phyloP scores from a whole-genome alignment of 2,113 vertebrate genomes.

The Phasianus colchicus region DNA sequence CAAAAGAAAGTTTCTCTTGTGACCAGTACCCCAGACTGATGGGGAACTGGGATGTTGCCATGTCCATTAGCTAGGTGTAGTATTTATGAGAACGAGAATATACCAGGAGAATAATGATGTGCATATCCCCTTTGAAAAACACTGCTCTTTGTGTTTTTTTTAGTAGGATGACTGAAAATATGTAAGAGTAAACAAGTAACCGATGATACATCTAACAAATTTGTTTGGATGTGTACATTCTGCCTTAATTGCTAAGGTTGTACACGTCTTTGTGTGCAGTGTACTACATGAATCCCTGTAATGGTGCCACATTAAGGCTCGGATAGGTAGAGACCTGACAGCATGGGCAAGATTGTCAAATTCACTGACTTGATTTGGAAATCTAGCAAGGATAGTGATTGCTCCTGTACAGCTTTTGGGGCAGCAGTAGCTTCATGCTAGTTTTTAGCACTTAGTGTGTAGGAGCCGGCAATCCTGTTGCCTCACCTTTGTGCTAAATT shows the following conservation, averaged over 20 bases:
- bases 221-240: not conserved
- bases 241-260: not conserved
- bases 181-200: not conserved
- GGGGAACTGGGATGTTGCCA: not conserved
- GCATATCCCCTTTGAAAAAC: not conserved
- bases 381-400: not conserved
- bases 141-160: not conserved
- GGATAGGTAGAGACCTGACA: not conserved
- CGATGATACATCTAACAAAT: not conserved
- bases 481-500: conserved; percentile 18
- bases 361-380: accelerated
- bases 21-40: not conserved
- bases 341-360: accelerated
- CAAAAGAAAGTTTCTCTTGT: not conserved
- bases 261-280: not conserved
- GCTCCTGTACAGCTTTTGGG: accelerated
- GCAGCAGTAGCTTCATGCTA: accelerated
- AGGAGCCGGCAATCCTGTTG: not conserved
- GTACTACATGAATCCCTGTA: accelerated
- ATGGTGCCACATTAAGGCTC: not conserved
- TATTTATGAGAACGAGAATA: not conserved
- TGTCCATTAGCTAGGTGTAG: accelerated
- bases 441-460: not conserved
- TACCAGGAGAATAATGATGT: not conserved
- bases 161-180: not conserved